These are phyloP conservation scores for Camarhynchus parvulus DNA, from an alignment of 2,113 vertebrate species.

Conservation along the genomic window DNA sequence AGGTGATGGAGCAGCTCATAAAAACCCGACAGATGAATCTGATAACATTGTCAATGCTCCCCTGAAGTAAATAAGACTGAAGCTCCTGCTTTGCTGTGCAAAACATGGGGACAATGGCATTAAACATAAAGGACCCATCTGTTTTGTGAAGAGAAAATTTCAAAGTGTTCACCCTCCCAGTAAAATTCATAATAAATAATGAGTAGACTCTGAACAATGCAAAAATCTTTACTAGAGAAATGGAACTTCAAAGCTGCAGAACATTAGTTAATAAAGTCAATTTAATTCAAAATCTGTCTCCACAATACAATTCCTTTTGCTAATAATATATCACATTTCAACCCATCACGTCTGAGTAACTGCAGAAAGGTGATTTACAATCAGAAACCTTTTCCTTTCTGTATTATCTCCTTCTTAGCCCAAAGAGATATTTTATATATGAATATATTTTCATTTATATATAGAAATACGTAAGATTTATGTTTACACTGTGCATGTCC, in stretches of 20 bases:
- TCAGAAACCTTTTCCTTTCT: neutral
- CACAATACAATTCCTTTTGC: neutral
- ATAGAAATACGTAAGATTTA: neutral
- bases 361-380: neutral
- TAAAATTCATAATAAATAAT: neutral
- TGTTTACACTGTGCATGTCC: neutral
- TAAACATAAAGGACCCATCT: neutral
- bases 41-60: neutral
- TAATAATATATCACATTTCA: neutral
- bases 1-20: neutral
- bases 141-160: neutral
- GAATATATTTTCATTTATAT: neutral
- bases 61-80: neutral
- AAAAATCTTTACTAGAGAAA: neutral
- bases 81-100: neutral
- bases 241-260: neutral
- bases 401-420: neutral
- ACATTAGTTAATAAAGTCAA: neutral
- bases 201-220: neutral
- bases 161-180: neutral
- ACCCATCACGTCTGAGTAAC: neutral
- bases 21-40: neutral
- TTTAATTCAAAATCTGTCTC: neutral
- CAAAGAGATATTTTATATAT: neutral
- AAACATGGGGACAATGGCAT: neutral